These are phyloP conservation scores for Bradypodion pumilum DNA, from an alignment of 2,797 vertebrate genomes.

Conservation along the genomic window DNA sequence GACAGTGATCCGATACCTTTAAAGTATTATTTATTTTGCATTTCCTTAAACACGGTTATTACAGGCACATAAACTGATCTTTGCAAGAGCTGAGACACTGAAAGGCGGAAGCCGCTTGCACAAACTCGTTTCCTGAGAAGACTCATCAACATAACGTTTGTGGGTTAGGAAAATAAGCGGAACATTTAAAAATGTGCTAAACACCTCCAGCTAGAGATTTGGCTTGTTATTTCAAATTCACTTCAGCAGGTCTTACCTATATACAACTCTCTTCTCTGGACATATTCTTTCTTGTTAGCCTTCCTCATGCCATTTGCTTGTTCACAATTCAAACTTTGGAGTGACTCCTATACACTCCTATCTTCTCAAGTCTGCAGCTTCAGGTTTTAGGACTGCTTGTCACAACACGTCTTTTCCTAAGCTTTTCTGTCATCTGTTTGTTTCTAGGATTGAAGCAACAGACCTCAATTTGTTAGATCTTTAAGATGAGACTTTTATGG, in stretches of 20 bases:
- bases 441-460: neutral
- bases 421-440: neutral
- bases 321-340: no score
- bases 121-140: conserved; percentile 18
- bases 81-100: neutral
- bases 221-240: conserved; percentile 2
- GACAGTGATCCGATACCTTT: conserved; percentile 1
- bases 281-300: neutral
- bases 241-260: neutral
- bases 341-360: neutral
- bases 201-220: neutral
- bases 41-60: conserved; percentile 19
- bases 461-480: neutral
- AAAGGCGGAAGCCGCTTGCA: conserved; percentile 11
- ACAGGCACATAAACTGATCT: conserved; percentile 9
- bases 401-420: neutral
- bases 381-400: neutral
- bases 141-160: neutral
- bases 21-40: conserved; percentile 8
- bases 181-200: neutral
- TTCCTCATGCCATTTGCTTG: neutral
- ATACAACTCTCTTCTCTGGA: neutral
- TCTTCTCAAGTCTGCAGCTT: neutral
- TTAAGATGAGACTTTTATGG: neutral
- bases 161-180: neutral